Percentiles rank a stretch among this genome's conserved stretches.
Evolutionary conservation across 2,888 invertebrate species (phyloP).

Genomic region (Metalampra italica): DNA sequence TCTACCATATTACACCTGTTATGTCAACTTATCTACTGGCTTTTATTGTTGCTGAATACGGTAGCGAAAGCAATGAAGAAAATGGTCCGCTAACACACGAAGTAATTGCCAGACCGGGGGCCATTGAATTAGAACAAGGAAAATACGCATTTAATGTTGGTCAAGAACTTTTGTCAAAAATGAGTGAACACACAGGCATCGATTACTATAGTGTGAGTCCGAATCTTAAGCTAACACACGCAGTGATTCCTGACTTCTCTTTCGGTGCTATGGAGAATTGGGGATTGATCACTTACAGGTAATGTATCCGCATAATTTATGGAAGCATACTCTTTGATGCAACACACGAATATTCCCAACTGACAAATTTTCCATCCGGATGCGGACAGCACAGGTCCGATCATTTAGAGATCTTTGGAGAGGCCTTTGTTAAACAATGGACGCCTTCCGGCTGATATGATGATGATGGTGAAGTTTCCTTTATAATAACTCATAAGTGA

Average conservation of each 20-base stretch:
- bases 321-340: too few species aligned
- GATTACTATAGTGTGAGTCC: conserved; percentile 66
- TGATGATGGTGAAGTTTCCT: too few species aligned
- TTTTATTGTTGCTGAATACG: conserved; percentile 82
- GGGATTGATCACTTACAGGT: conserved; percentile 88
- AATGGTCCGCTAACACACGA: conserved; percentile 36
- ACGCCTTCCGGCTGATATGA: too few species aligned
- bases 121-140: conserved; percentile 49
- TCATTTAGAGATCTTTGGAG: too few species aligned
- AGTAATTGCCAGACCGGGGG: conserved; percentile 66
- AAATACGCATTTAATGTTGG: conserved; percentile 62
- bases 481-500: too few species aligned
- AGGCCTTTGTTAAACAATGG: too few species aligned
- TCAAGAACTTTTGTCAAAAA: conserved; percentile 53
- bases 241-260: conserved; percentile 87
- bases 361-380: too few species aligned
- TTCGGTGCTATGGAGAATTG: conserved; percentile 93
- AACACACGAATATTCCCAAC: too few species aligned
- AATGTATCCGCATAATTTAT: conserved; percentile 3
- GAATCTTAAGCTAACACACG: conserved; percentile 80
- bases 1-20: conserved; percentile 55
- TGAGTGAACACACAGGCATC: conserved; percentile 78
- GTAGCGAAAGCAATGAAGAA: conserved; percentile 15
- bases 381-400: too few species aligned
- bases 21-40: conserved; percentile 86